A percentile compares a stretch with the other conserved stretches of the same genome.
phyloP scores from a whole-genome alignment of 2,113 vertebrate species.

The Lophochroa leadbeateri region DNA sequence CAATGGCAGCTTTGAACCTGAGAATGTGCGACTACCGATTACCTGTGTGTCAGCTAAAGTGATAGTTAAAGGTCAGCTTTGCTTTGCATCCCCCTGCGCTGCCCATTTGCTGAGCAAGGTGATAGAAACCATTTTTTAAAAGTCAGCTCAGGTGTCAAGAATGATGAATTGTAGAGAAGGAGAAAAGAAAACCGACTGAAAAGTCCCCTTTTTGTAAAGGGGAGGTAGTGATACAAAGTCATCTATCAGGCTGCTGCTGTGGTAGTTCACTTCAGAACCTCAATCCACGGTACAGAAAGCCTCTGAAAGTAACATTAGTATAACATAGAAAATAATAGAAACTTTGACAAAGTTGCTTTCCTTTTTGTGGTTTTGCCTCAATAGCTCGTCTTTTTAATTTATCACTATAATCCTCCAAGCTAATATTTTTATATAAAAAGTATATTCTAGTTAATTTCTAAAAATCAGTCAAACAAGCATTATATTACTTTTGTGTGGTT shows the following conservation, averaged over 20 bases:
- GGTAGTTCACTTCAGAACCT: background rate
- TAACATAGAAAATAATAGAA: background rate
- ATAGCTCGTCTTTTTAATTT: background rate
- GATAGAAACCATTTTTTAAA: background rate
- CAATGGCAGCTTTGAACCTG: background rate
- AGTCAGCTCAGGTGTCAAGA: slow-evolving; percentile 1
- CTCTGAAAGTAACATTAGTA: background rate
- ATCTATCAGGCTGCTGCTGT: slow-evolving; percentile 50
- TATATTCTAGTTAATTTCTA: background rate
- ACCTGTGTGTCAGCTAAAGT: background rate
- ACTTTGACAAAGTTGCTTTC: background rate
- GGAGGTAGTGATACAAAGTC: slow-evolving; percentile 11
- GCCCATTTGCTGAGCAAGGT: slow-evolving; percentile 4
- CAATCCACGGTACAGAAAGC: background rate
- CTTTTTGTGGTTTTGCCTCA: background rate
- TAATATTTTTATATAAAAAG: background rate
- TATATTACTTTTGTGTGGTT: background rate
- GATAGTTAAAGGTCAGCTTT: slow-evolving; percentile 35
- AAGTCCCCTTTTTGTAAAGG: slow-evolving; percentile 21
- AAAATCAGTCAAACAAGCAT: background rate
- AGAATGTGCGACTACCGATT: background rate
- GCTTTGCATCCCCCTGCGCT: background rate
- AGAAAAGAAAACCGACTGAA: background rate
- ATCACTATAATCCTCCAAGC: background rate
- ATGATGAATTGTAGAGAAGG: slow-evolving; percentile 55